Evolutionary conservation across 2,888 invertebrate species (phyloP), one percentile per base, ranked within the genome.

Genomic region (Spodoptera littoralis): DNA sequence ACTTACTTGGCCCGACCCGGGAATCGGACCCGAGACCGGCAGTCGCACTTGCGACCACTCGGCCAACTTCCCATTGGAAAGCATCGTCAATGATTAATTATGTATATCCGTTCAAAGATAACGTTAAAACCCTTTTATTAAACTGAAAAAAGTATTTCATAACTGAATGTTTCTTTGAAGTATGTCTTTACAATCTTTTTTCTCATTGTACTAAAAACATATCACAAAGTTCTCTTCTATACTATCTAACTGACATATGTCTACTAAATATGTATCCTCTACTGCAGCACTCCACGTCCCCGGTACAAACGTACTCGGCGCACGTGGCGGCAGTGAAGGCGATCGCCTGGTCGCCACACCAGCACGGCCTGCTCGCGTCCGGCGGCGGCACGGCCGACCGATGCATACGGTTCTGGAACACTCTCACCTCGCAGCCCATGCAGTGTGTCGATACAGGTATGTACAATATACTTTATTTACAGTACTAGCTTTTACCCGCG

Each of bases 331-430:
- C 99, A 0, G 99, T 99, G 11, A 99, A 99, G 92, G 99, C 99
- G 0, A 99, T 99, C 78, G 99, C 99, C 24, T 99, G 99, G 99
- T 99, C 99, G 2, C 99, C 99, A 0, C 99, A 99, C 94, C 99
- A 99, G 92, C 99, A 99, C 92, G 99, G 99, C 0, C 94, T 99
- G 55, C 91, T 99, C 68, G 99, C 99, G 0, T 98, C 98, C 45
- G 99, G 99, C 49, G 99, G 99, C n/a, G 99, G 99, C n/a, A 99
- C 99, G 0, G 99, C 99, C 0, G 99, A 99, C 93, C 95, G 99
- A 30, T 98, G 98, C 88, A 99, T 99, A 71, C 96, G 99, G 22
- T 99, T 99, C 95, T 99, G 99, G 99, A 99, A 99, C 92, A 99
- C 99, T 0, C 95, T 99, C 71, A 99, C 99, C 1, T 98, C 98